Evolutionary conservation across 2,113 vertebrate genomes (phyloP).

Genomic region (Bufo gargarizans): DNA sequence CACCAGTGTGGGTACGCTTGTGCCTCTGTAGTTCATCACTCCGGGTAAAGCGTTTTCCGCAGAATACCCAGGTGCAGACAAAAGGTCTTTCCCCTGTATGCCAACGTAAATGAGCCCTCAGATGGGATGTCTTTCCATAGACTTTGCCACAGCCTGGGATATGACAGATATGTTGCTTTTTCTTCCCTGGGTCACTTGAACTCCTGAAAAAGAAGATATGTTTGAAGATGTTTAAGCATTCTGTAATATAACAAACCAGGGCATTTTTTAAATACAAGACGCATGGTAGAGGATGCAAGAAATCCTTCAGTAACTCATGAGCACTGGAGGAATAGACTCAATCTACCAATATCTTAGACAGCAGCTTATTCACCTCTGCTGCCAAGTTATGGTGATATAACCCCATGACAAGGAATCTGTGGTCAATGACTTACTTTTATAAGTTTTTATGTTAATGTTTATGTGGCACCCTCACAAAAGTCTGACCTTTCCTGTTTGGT

Average conservation of each 20-base stretch:
- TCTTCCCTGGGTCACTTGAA: constrained; percentile 88
- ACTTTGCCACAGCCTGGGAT: constrained; percentile 91
- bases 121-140: constrained; percentile 94
- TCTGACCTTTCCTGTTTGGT: no score
- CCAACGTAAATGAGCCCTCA: constrained; percentile 93
- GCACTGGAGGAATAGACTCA: no score
- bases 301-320: background rate
- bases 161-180: constrained; percentile 97
- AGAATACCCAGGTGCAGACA: constrained; percentile 89
- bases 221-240: background rate
- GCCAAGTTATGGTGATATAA: no score
- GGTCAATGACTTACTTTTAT: no score
- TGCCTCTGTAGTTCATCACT: constrained; percentile 95
- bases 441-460: no score
- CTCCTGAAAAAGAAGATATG: constrained; percentile 60
- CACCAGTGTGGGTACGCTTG: constrained; percentile 95
- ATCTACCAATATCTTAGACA: no score
- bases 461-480: no score
- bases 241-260: no score
- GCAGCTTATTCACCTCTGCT: no score
- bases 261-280: background rate
- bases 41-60: constrained; percentile 95
- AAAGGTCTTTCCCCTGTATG: constrained; percentile 96
- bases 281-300: background rate
- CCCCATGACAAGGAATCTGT: no score